A percentile compares a stretch with the other conserved stretches of the same genome.
phyloP scores from a whole-genome alignment of 2,113 vertebrate genomes.

The Podarcis cretensis region DNA sequence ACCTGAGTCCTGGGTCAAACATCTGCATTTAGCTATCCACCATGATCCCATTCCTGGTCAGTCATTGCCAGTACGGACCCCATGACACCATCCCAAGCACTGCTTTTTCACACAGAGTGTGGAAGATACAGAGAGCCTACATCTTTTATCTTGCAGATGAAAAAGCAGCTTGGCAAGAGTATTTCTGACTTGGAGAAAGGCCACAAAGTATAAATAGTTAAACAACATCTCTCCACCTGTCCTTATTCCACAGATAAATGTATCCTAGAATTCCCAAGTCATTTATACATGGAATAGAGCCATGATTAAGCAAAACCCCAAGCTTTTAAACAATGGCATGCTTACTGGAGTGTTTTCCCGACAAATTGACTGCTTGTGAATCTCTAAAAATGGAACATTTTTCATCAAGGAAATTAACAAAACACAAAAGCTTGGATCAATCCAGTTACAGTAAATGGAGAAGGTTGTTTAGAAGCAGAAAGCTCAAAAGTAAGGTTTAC shows the following conservation, averaged over 20 bases:
- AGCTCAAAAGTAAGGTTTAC: not conserved
- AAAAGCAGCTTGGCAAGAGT: not conserved
- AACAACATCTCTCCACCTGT: not conserved
- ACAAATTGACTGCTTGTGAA: not conserved
- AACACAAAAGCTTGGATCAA: not conserved
- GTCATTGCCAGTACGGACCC: too few species aligned
- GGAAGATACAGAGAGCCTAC: not conserved
- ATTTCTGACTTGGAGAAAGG: not conserved
- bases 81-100: not conserved
- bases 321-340: not conserved
- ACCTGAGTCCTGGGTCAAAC: too few species aligned
- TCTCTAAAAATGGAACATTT: slow-evolving; percentile 5
- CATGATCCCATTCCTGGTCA: too few species aligned
- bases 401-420: slow-evolving; percentile 6
- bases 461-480: not conserved
- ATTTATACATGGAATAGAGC: not conserved
- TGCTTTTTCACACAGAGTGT: not conserved
- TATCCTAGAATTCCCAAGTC: not conserved
- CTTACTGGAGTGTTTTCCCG: not conserved
- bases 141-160: not conserved
- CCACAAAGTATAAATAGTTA: not conserved
- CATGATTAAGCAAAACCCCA: not conserved
- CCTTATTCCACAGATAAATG: not conserved
- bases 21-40: too few species aligned
- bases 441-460: not conserved